Conservation (phyloP, 2,888 invertebrate species). For the Chrysolina oricalcia region DNA sequence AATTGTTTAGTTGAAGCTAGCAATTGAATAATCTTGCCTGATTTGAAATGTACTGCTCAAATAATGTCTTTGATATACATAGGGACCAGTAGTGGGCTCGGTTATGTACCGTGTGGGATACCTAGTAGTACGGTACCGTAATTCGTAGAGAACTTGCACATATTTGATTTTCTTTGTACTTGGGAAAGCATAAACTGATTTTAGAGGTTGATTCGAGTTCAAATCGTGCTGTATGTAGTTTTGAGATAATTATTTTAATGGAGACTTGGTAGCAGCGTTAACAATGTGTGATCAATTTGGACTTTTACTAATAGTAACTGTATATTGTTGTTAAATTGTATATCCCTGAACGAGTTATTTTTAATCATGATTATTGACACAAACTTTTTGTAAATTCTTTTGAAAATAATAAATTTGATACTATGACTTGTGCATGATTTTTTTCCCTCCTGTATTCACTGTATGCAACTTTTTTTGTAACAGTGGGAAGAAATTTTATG, state of each 20-base stretch:
- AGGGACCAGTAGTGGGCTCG: constrained; percentile 18
- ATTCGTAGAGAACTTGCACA: background rate
- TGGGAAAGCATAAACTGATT: background rate
- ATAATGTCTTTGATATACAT: constrained; percentile 9
- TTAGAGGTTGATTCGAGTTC: background rate
- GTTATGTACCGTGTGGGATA: background rate
- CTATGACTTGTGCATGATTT: background rate
- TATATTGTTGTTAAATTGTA: constrained; percentile 20
- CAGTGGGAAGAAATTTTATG: no score
- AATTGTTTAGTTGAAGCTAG: background rate
- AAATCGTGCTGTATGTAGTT: background rate
- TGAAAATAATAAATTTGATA: constrained; percentile 18
- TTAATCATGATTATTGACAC: background rate
- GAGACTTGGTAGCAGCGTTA: background rate
- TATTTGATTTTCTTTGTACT: background rate
- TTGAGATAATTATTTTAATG: background rate
- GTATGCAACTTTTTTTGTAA: no score
- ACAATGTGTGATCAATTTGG: constrained; percentile 16
- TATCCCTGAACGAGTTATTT: constrained; percentile 11
- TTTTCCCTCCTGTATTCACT: no score
- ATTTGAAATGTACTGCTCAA: constrained; percentile 12
- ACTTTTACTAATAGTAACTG: constrained; percentile 13
- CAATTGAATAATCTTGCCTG: background rate
- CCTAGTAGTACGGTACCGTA: background rate
- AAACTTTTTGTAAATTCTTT: constrained; percentile 10